Conservation (phyloP, 2,113 vertebrate species). For the Galbula dea region DNA sequence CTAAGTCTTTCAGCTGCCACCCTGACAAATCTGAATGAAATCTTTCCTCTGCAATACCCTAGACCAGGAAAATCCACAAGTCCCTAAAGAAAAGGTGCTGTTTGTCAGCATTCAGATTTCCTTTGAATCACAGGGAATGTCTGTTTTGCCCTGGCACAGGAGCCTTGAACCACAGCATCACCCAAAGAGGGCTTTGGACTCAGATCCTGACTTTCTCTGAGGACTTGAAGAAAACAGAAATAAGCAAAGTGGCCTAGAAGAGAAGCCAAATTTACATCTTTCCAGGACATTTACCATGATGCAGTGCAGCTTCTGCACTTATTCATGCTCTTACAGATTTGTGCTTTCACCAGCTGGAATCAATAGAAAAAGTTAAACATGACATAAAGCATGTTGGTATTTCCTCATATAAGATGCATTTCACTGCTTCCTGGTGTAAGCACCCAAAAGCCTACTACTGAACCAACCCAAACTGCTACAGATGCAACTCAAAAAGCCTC, state of each 20-base stretch:
- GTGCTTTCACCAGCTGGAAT: constrained; percentile 14
- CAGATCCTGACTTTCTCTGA: background rate
- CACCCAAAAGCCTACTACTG: background rate
- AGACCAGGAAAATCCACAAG: background rate
- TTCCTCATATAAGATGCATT: constrained; percentile 13
- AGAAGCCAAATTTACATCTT: background rate
- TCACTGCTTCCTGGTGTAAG: background rate
- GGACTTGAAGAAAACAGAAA: background rate
- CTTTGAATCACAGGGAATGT: background rate
- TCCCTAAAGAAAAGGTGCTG: background rate
- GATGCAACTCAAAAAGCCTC: background rate
- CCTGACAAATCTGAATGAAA: background rate
- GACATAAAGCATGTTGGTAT: constrained; percentile 10
- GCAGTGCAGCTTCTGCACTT: background rate
- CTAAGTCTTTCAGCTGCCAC: background rate
- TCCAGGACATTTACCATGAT: background rate
- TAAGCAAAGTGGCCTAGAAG: background rate
- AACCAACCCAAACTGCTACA: background rate
- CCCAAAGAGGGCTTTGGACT: background rate
- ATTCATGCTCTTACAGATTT: background rate
- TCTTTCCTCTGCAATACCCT: background rate
- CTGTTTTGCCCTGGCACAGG: background rate
- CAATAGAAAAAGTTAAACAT: background rate
- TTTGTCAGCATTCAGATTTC: background rate
- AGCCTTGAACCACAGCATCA: background rate